These are phyloP conservation scores for Cariama cristata DNA, from an alignment of 2,113 vertebrate species.

Conservation along the genomic window DNA sequence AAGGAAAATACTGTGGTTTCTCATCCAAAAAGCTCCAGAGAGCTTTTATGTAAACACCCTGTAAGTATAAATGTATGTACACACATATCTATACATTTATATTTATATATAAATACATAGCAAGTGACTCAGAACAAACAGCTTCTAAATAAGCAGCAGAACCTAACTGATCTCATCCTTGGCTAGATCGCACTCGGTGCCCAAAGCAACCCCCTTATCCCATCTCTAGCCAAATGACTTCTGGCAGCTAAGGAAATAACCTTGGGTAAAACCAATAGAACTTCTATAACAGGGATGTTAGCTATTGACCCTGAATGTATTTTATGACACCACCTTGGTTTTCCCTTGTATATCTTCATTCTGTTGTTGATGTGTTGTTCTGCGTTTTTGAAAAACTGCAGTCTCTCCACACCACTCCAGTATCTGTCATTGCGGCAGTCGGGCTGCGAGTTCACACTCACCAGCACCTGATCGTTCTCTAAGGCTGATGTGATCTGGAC, in stretches of 20 bases:
- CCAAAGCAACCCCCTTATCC: background rate
- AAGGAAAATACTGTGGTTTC: background rate
- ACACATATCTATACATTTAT: background rate
- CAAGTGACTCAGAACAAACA: background rate
- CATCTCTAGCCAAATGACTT: slow-evolving; percentile 22
- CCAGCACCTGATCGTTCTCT: background rate
- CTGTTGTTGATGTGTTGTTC: background rate
- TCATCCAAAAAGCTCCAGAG: background rate
- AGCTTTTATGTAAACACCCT: background rate
- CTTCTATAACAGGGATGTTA: background rate
- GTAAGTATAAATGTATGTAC: background rate
- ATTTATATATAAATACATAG: background rate
- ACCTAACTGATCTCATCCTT: background rate
- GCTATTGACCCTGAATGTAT: slow-evolving; percentile 33
- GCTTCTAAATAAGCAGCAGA: background rate
- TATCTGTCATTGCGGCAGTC: background rate
- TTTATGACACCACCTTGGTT: slow-evolving; percentile 4
- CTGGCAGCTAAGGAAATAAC: slow-evolving; percentile 61
- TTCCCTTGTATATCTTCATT: slow-evolving; percentile 52
- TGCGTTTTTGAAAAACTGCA: background rate
- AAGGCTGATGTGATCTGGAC: background rate
- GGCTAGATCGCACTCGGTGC: background rate
- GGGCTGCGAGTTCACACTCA: background rate
- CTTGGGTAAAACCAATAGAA: slow-evolving; percentile 41
- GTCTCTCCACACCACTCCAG: background rate